phyloP scores from a whole-genome alignment of 2,888 invertebrate genomes.

The Coelopa pilipes region DNA sequence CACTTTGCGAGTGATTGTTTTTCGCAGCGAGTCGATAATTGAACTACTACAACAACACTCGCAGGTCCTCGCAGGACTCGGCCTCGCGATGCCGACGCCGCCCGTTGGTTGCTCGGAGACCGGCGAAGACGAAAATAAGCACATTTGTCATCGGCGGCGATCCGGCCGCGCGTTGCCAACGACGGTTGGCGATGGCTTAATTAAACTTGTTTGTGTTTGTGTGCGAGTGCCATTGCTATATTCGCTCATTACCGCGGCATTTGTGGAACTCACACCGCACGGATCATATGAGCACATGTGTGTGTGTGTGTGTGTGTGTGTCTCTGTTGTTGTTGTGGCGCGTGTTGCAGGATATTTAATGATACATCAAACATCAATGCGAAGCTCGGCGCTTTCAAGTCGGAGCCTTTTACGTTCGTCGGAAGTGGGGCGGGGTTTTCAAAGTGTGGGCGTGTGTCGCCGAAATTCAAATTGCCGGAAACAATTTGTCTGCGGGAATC shows the following conservation, averaged over 20 bases:
- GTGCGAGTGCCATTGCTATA: background rate
- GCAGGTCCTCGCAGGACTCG: too few species aligned
- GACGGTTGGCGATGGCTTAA: too few species aligned
- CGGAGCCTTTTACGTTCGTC: background rate
- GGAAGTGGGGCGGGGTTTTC: background rate
- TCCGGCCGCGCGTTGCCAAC: too few species aligned
- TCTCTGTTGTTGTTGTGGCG: too few species aligned
- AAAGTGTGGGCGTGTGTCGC: background rate
- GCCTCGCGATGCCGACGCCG: too few species aligned
- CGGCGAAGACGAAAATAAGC: too few species aligned
- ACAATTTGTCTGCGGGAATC: background rate
- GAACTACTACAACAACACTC: too few species aligned
- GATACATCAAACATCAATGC: constrained; percentile 21
- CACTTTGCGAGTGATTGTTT: too few species aligned
- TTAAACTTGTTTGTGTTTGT: too few species aligned
- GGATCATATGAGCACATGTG: background rate
- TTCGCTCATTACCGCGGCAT: background rate
- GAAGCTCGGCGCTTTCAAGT: constrained; percentile 7
- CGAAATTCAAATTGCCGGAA: constrained; percentile 14
- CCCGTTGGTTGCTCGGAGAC: too few species aligned
- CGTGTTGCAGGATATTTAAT: background rate
- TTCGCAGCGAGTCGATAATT: too few species aligned
- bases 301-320: background rate
- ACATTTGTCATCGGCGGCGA: too few species aligned
- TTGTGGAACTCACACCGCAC: background rate